Evolutionary conservation across 2,797 vertebrate species (phyloP).

Genomic region (Sebastes variabilis): DNA sequence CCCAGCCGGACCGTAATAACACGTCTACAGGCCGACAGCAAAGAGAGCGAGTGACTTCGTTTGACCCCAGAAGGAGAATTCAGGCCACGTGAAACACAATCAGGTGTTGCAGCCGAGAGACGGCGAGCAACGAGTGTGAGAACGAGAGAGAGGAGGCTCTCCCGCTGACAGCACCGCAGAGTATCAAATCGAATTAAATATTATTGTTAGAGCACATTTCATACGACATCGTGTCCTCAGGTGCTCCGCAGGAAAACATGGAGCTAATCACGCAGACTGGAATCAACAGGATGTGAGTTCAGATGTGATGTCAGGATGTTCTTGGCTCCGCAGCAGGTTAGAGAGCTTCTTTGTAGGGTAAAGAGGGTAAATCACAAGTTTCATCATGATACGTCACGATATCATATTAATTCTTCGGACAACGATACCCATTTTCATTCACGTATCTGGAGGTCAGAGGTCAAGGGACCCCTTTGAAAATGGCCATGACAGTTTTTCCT

Average conservation of each 20-base stretch:
- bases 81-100: conserved; percentile 37
- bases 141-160: not conserved
- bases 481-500: too few species aligned
- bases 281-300: not conserved
- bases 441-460: too few species aligned
- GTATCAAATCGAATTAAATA: conserved; percentile 3
- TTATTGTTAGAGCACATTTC: conserved; percentile 21
- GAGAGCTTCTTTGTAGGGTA: not conserved
- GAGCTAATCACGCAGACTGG: not conserved
- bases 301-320: not conserved
- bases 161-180: conserved; percentile 2
- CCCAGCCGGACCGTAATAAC: not conserved
- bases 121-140: not conserved
- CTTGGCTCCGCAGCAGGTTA: not conserved
- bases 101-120: conserved; percentile 1
- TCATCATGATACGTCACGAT: too few species aligned
- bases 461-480: too few species aligned
- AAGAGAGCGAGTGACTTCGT: not conserved
- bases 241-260: not conserved
- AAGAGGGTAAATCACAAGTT: too few species aligned
- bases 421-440: too few species aligned
- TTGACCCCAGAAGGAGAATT: conserved; percentile 2
- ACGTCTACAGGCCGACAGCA: not conserved
- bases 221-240: not conserved
- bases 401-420: too few species aligned